Evolutionary conservation across 92 coral and sea anemone genomes (phyloP), one percentile per base, ranked within the genome.

Genomic region (Paragorgia papillata): DNA sequence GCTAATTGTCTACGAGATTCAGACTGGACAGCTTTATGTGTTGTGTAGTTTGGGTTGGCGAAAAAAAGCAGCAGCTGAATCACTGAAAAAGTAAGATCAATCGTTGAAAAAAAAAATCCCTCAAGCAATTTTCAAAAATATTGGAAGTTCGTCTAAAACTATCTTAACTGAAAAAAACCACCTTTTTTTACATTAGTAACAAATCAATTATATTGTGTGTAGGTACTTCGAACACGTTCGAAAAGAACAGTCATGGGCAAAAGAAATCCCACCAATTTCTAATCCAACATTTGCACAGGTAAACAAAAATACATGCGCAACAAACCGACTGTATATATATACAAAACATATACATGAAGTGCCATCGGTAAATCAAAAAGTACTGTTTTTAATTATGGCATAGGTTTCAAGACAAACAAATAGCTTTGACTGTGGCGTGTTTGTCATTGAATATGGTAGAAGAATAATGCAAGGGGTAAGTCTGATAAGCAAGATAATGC

Each of bases 401-500:
- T 33, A 63, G 70, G 70, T 63, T 34, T 46, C 70, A n/a, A 31
- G 30, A 63, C 70, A 63, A 41, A 63, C 70, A 10, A 63, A 63
- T 63, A 10, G 70, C 24, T 28, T 24, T 34, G 70, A 63, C 18
- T 63, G 70, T 25, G 70, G 70, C 10, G 40, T 63, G 18, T 63
- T 63, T 63, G 70, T 63, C 5, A 63, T 63, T 24, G 70, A 63
- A 18, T 63, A 32, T 34, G 46, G 70, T 2, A n/a, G n/a, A n/a
- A n/a, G n/a, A n/a, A n/a, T n/a, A n/a, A n/a, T n/a, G n/a, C n/a
- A n/a, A n/a, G n/a, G n/a, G n/a, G n/a, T n/a, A n/a, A n/a, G n/a
- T n/a, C n/a, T n/a, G n/a, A n/a, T n/a, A n/a, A 63, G 50, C 15
- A n/a, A 21, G 14, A 63, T 63, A 26, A 63, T 63, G 41, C 40